These are phyloP conservation scores for Urechis unicinctus DNA, from an alignment of 2,888 invertebrate species.

Conservation along the genomic window DNA sequence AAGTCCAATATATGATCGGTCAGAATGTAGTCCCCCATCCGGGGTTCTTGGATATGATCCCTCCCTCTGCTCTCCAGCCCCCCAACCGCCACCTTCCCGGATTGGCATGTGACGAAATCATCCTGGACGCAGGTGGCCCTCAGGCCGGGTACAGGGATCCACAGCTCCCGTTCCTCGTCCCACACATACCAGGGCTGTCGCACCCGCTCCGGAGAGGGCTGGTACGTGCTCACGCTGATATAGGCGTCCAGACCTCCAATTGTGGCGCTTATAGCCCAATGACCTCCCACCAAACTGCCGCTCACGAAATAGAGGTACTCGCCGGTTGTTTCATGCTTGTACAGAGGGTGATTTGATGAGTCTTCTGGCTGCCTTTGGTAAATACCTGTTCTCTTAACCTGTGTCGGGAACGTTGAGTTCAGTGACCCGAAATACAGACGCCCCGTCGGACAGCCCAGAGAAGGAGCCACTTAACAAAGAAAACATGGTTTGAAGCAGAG, in stretches of 20 bases:
- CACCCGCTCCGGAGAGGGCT: background rate
- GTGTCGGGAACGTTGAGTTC: background rate
- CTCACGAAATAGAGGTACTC: background rate
- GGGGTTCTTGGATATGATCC: background rate
- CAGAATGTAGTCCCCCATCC: background rate
- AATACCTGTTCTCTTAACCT: background rate
- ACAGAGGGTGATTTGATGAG: background rate
- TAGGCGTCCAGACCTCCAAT: background rate
- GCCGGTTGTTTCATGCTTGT: background rate
- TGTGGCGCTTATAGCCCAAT: background rate
- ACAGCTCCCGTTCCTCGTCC: background rate
- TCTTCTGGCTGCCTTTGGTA: background rate
- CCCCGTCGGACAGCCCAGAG: background rate
- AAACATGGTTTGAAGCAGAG: too few relatives aligned
- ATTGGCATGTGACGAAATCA: background rate
- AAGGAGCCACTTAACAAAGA: too few relatives aligned
- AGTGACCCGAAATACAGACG: background rate
- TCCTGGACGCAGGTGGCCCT: background rate
- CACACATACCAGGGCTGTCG: background rate
- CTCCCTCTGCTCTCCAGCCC: background rate
- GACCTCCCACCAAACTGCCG: background rate
- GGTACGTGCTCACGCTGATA: background rate
- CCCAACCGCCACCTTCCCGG: background rate
- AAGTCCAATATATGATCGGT: background rate
- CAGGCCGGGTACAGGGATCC: background rate